Evolutionary conservation across 2,888 invertebrate genomes (phyloP).

Genomic region (Azorinus chamasolen): DNA sequence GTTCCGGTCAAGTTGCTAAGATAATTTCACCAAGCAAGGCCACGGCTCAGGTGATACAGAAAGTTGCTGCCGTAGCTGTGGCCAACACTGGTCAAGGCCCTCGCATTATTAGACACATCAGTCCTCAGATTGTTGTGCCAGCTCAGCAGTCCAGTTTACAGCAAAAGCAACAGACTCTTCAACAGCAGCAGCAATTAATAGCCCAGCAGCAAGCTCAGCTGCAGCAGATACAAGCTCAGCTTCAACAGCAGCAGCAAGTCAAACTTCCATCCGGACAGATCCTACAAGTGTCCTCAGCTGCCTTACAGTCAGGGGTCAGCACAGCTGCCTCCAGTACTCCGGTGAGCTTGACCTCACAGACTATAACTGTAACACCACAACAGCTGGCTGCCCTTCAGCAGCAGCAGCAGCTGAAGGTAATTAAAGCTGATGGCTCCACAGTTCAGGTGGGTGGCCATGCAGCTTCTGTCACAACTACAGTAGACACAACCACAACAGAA

Average conservation of each 20-base stretch:
- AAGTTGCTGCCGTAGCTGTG: slow-evolving; percentile 54
- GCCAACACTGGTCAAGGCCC: slow-evolving; percentile 51
- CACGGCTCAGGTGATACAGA: slow-evolving; percentile 56
- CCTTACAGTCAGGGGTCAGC: slow-evolving; percentile 20
- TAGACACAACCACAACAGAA: slow-evolving; percentile 30
- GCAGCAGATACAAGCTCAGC: slow-evolving; percentile 84
- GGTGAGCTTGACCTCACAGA: slow-evolving; percentile 27
- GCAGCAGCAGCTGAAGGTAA: slow-evolving; percentile 54
- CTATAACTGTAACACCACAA: slow-evolving; percentile 58
- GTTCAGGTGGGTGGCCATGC: background rate
- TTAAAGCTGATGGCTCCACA: slow-evolving; percentile 14
- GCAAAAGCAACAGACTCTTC: slow-evolving; percentile 54
- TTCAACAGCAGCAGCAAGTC: slow-evolving; percentile 68
- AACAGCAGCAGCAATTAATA: slow-evolving; percentile 54
- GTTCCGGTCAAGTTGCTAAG: slow-evolving; percentile 54
- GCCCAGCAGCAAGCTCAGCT: slow-evolving; percentile 57
- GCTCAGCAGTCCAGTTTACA: slow-evolving; percentile 37
- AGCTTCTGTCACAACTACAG: slow-evolving; percentile 66
- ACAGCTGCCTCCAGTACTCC: slow-evolving; percentile 15
- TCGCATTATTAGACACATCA: slow-evolving; percentile 54
- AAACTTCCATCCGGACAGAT: slow-evolving; percentile 59
- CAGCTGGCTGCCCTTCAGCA: slow-evolving; percentile 62
- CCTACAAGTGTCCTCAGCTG: slow-evolving; percentile 41
- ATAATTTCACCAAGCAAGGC: slow-evolving; percentile 48
- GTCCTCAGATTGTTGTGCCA: slow-evolving; percentile 53